Base-by-base conservation (phyloP, 2,888 invertebrate species). In the Steromphala cineraria region DNA sequence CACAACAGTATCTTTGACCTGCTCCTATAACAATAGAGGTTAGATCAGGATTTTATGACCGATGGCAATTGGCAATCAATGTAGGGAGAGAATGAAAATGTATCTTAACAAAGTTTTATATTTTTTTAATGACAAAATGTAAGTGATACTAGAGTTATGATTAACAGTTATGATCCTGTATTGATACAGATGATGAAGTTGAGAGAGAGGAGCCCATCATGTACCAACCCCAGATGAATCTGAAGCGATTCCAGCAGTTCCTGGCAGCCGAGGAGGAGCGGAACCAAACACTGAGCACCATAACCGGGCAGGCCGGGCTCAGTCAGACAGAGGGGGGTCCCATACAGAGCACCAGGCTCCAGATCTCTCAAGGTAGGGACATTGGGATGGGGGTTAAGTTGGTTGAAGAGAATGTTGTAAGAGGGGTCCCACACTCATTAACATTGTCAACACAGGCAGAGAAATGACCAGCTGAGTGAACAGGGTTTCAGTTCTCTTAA, bases 221-320 rank as follows among this genome's bases (percentile, higher is more conserved):
- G 17, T 91, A 90, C 78, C 88, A 90, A 75, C 89, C 91, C 7
- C 86, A 88, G 78, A 85, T 92, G 80, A 90, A 92, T 82, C 83
- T 92, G 79, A 86, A 87, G 77, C 81, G 90, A 67, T 92, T 91
- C 77, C 90, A 90, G 79, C 88, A 90, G 77, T 91, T 90, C 79
- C 80, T 92, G 19, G 88, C 86, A 46, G 87, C 88, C 21, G 91
- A 91, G 79, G 89, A 89, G 78, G 87, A 88, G 76, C 76, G 55
- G 78, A 88, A 87, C 78, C 83, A 85, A 53, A 89, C 89, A 7
- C 77, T 89, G 21, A 89, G 89, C 81, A 89, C 89, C 1, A 90
- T 90, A 77, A 88, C 88, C 82, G 89, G 88, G 24, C 87, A 87
- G 75, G 89, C 86, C 7, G 87, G 86, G 13, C 77, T 86, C 46